Percentiles rank a stretch among this genome's conserved stretches.
Conservation (phyloP, 2,797 vertebrate genomes). For the Melanotaenia trifasciata region DNA sequence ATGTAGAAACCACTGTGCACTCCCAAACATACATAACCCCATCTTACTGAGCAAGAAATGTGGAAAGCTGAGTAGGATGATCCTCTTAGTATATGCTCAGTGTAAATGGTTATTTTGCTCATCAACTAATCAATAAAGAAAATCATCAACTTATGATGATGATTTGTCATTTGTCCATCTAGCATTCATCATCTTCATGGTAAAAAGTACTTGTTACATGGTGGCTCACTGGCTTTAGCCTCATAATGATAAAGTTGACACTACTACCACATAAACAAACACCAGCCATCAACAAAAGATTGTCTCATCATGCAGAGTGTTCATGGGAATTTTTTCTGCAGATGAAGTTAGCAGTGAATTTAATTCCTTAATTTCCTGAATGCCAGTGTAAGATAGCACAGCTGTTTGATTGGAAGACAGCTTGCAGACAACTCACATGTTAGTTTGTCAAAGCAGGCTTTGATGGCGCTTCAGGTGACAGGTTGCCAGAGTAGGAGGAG, state of each 20-base stretch:
- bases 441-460: slow-evolving; percentile 69
- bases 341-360: slow-evolving; percentile 56
- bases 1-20: slow-evolving; percentile 7
- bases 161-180: slow-evolving; percentile 25
- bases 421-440: slow-evolving; percentile 69
- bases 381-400: slow-evolving; percentile 67
- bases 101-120: slow-evolving; percentile 19
- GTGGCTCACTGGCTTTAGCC: slow-evolving; percentile 27
- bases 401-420: slow-evolving; percentile 74
- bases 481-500: slow-evolving; percentile 62
- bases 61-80: neutral
- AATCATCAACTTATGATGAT: slow-evolving; percentile 8
- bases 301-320: slow-evolving; percentile 41
- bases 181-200: slow-evolving; percentile 23
- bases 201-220: slow-evolving; percentile 32
- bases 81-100: neutral
- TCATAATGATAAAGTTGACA: slow-evolving; percentile 13
- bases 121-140: slow-evolving; percentile 28
- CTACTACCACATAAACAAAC: slow-evolving; percentile 45
- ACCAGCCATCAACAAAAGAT: slow-evolving; percentile 37
- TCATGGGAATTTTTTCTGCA: slow-evolving; percentile 30
- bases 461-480: slow-evolving; percentile 74
- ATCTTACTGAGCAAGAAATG: neutral
- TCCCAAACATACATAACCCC: neutral
- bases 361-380: slow-evolving; percentile 63